Base-by-base conservation (phyloP, 1,140 invertebrate genomes). In the Phymastichus coffea region DNA sequence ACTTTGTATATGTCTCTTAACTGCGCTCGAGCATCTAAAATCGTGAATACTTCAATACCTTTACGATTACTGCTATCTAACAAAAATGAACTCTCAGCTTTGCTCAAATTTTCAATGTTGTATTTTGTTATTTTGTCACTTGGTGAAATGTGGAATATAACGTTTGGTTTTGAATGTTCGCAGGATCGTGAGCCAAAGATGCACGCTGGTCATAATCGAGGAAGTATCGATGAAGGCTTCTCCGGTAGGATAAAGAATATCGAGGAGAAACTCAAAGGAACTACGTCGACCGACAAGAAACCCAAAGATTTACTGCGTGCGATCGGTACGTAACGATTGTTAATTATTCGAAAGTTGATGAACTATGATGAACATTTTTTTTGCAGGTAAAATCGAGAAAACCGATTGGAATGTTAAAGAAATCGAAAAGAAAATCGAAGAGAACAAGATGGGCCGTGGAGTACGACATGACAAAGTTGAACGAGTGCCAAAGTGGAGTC, bases 331-430 rank as follows among this genome's bases (percentile, higher is more conserved):
- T 47, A 33, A 7, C 12, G 6, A 7, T 33, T 12, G 12, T 12
- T 7, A 33, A 12, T 33, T 33, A 7, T 33, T 33, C 28, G 6
- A 33, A 12, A 33, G 12, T 8, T 19, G 44, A 8, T 47, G 12
- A 8, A 8, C 12, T 33, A 20, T 37, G 28, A 17, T 35, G 14
- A 15, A 53, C n/a, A 37, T 35, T 53, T 26, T 37, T 53, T 53
- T 20, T 17, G 19, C 44, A 84, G 84, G 92, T 65, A 93, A 93
- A 81, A 92, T 96, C 52, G 91, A 94, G 69, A 88, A 88, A 63
- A 90, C 86, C 38, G 94, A 97, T 78, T 97, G 94, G 94, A 94
- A 95, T 77, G 86, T 95, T 3, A 90, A 91, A 63, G 87, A 92
- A 73, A 93, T 95, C 22, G 92, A 95, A 69, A 90, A 93, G 67